These are phyloP conservation scores for Podilymbus podiceps DNA, from an alignment of 2,113 vertebrate species.

Conservation along the genomic window DNA sequence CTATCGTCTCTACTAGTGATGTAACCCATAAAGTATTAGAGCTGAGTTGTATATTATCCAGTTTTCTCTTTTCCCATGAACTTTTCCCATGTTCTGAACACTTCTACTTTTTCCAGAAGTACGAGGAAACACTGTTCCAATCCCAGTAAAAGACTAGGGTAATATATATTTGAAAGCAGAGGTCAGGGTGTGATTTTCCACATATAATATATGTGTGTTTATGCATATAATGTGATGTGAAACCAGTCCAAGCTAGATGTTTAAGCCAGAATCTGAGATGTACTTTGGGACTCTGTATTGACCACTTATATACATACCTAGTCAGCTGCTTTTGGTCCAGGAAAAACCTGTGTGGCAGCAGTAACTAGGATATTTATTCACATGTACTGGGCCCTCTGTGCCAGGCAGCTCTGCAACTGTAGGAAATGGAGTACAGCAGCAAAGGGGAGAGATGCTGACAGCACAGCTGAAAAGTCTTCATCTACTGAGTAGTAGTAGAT, in stretches of 20 bases:
- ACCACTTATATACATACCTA: neutral
- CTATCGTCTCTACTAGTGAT: conserved; percentile 13
- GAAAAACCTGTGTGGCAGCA: neutral
- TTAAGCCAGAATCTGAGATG: neutral
- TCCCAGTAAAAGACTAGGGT: neutral
- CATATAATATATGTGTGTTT: neutral
- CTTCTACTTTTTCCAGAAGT: conserved; percentile 23
- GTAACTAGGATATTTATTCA: neutral
- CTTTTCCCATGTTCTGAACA: conserved; percentile 53
- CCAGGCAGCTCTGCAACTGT: neutral
- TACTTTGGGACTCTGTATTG: neutral
- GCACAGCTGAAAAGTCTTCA: neutral
- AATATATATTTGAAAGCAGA: neutral
- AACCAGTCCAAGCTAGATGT: neutral
- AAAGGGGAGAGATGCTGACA: neutral
- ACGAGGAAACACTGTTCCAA: neutral
- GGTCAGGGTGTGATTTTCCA: neutral
- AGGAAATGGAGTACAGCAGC: neutral
- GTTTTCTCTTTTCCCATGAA: conserved; percentile 58
- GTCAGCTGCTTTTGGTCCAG: neutral
- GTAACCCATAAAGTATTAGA: conserved; percentile 50
- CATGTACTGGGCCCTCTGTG: neutral
- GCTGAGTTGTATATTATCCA: conserved; percentile 50
- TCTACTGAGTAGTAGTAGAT: neutral
- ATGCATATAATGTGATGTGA: neutral